phyloP scores from a whole-genome alignment of 1,140 invertebrate species.

The Heliconius congener region DNA sequence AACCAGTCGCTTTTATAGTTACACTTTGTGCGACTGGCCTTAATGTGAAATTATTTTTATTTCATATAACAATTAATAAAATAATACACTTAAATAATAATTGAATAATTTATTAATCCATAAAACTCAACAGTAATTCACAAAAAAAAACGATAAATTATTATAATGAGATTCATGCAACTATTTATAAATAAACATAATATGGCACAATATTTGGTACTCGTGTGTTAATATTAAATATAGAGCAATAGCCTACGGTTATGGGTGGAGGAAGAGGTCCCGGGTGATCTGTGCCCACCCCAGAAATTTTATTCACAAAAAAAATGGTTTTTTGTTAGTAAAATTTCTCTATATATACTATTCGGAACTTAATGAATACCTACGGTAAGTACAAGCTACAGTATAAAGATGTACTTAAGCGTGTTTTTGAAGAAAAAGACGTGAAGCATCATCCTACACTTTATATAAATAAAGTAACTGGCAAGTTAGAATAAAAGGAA shows the following conservation, averaged over 20 bases:
- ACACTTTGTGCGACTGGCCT: too few relatives aligned
- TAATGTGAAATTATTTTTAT: too few relatives aligned
- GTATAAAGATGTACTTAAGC: constrained; percentile 32
- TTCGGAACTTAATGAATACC: background rate
- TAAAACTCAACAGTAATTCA: constrained; percentile 76
- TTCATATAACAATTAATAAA: background rate
- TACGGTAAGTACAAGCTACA: constrained; percentile 12
- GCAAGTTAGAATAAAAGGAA: background rate
- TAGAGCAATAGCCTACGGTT: too few relatives aligned
- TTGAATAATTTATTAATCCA: constrained; percentile 61
- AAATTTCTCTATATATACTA: too few relatives aligned
- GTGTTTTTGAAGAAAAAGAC: constrained; percentile 36
- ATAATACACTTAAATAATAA: constrained; percentile 23
- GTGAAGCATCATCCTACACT: constrained; percentile 34
- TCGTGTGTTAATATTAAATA: background rate
- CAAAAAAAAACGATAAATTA: constrained; percentile 53
- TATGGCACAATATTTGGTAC: constrained; percentile 32
- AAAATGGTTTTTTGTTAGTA: too few relatives aligned
- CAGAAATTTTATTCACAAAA: too few relatives aligned
- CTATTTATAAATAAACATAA: constrained; percentile 44
- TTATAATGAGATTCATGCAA: constrained; percentile 57
- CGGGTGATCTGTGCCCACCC: too few relatives aligned
- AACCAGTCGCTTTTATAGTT: too few relatives aligned
- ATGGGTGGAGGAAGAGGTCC: too few relatives aligned
- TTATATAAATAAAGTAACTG: background rate